Conservation (phyloP, 35 echinoderm and acorn worm species). For the Diadema setosum region DNA sequence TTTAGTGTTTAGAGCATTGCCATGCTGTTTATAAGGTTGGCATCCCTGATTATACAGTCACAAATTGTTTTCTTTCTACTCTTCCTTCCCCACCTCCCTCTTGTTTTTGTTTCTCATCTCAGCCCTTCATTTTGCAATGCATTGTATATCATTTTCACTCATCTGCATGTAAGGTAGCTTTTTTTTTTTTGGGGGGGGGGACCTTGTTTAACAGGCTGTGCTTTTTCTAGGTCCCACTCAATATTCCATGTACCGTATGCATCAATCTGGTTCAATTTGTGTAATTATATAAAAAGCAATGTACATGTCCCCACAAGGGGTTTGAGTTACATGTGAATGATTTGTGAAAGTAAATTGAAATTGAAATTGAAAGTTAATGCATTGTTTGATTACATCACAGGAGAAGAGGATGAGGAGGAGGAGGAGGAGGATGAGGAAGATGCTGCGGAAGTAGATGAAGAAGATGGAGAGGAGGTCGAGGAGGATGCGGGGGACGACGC, state of each 20-base stretch:
- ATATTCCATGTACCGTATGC: background rate
- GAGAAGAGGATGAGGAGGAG: constrained; percentile 2
- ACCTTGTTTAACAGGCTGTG: background rate
- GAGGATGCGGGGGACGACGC: constrained; percentile 3
- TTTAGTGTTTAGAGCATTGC: too few relatives aligned
- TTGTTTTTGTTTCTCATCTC: too few relatives aligned
- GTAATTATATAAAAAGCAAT: background rate
- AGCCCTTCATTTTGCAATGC: too few relatives aligned
- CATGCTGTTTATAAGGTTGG: too few relatives aligned
- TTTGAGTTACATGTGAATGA: background rate
- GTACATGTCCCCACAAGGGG: background rate
- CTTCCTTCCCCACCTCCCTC: too few relatives aligned
- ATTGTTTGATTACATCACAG: background rate
- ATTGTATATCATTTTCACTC: too few relatives aligned
- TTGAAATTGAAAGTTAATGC: constrained; percentile 15
- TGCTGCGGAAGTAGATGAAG: background rate
- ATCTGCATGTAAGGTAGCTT: too few relatives aligned
- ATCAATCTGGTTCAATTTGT: background rate
- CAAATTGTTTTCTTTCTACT: too few relatives aligned
- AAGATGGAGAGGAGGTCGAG: background rate
- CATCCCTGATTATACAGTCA: too few relatives aligned
- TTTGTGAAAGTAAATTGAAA: background rate
- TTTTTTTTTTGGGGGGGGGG: too few relatives aligned
- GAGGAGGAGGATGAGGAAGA: constrained; percentile 32
- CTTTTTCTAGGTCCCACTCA: background rate